Evolutionary conservation across 1,140 invertebrate genomes (phyloP), one percentile per base, ranked within the genome.

Genomic region (Orchestia grillus): DNA sequence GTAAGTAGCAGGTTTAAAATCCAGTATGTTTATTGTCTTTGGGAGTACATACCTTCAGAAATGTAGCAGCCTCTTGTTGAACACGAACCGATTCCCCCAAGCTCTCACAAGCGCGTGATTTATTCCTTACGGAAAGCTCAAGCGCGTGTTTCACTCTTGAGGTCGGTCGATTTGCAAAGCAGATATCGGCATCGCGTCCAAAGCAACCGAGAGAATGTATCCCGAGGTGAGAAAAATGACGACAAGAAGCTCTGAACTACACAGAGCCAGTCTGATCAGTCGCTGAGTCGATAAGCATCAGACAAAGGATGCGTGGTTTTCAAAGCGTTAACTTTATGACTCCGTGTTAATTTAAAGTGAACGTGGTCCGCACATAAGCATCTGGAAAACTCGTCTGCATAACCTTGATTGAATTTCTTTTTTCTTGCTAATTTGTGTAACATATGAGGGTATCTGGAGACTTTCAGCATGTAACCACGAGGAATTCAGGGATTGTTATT

Each of bases 331-430:
- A 36, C 28, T 77, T 77, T 77, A 77, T 36, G 62, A 77, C 62
- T 77, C 28, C 11, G 62, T 77, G 62, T 36, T 77, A 77, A 77
- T 77, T 36, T 77, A 77, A 77, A 77, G 11, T 77, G 62, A 77
- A 77, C 62, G 62, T 19, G 62, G 62, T 36, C 62, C 11, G 62
- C 62, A 77, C 62, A 77, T 15, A 77, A 77, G 62, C 36, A 77
- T 77, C 62, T 77, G 62, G 28, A 77, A 15, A 77, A 77, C 62
- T 77, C 62, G 62, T 77, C 62, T 77, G 62, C 62, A 77, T 77
- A 77, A 77, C 62, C 62, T 77, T 77, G 62, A 77, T 77, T 77
- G 62, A 77, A 77, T 77, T 77, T 77, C 62, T 77, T 77, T 77
- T 77, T 77, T 77, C 62, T 77, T 77, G 36, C 62, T 77, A 77